Percentiles rank a stretch among this genome's conserved stretches.
Conservation (phyloP, 2,888 invertebrate species). For the Exocentrus adspersus region DNA sequence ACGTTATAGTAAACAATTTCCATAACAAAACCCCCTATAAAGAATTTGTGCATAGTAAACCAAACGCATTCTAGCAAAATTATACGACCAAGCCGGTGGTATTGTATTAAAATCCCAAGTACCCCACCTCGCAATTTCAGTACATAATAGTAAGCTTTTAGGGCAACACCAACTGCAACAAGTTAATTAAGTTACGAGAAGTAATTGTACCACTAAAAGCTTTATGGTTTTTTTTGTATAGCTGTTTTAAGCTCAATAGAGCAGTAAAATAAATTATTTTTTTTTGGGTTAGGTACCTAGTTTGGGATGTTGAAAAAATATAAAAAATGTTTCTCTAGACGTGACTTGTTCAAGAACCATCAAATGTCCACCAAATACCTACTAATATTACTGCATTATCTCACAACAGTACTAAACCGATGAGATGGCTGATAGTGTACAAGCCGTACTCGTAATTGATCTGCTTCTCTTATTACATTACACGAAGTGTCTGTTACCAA, state of each 20-base stretch:
- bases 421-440: no score
- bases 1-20: not conserved
- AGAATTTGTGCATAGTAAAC: not conserved
- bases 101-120: not conserved
- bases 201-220: not conserved
- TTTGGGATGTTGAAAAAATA: no score
- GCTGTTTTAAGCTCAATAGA: not conserved
- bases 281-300: no score
- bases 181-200: not conserved
- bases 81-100: not conserved
- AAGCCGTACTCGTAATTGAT: no score
- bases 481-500: not conserved
- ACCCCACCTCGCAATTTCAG: not conserved
- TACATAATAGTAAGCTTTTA: not conserved
- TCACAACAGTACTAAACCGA: no score
- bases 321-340: no score
- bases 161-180: not conserved
- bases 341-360: no score
- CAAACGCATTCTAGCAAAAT: not conserved
- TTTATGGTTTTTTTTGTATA: not conserved
- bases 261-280: not conserved
- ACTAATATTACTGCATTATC: no score
- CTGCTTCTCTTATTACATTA: not conserved
- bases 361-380: no score
- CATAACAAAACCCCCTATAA: not conserved